phyloP scores from a whole-genome alignment of 2,888 invertebrate genomes.

The Melolontha melolontha region DNA sequence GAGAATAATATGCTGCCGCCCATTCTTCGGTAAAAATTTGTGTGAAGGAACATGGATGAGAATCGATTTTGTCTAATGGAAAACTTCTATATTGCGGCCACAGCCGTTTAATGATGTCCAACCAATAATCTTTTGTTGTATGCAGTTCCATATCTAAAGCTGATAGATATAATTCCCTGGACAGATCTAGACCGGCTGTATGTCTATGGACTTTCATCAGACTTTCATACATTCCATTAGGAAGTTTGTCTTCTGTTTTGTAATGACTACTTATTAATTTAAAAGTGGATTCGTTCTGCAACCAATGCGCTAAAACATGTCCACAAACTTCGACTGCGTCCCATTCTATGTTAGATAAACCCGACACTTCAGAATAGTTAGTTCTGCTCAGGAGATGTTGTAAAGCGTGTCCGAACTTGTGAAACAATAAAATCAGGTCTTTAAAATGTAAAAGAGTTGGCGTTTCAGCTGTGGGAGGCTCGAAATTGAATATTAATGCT shows the following conservation, averaged over 20 bases:
- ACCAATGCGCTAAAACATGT: slow-evolving; percentile 85
- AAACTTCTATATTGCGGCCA: slow-evolving; percentile 87
- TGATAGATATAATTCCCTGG: slow-evolving; percentile 83
- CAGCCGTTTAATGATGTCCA: slow-evolving; percentile 78
- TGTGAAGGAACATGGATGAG: slow-evolving; percentile 87
- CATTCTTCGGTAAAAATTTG: slow-evolving; percentile 87
- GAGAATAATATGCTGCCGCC: slow-evolving; percentile 88
- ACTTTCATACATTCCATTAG: slow-evolving; percentile 74
- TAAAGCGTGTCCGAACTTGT: slow-evolving; percentile 88
- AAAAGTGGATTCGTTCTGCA: slow-evolving; percentile 74
- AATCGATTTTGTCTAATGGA: slow-evolving; percentile 81
- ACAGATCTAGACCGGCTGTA: slow-evolving; percentile 83
- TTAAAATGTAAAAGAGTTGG: slow-evolving; percentile 80
- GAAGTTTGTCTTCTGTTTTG: slow-evolving; percentile 78
- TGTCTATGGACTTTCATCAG: slow-evolving; percentile 76
- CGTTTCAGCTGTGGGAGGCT: slow-evolving; percentile 71
- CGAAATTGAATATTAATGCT: slow-evolving; percentile 87
- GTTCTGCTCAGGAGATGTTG: slow-evolving; percentile 88
- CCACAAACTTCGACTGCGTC: slow-evolving; percentile 89
- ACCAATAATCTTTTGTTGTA: slow-evolving; percentile 83
- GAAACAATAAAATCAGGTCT: slow-evolving; percentile 82
- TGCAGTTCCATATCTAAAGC: slow-evolving; percentile 87
- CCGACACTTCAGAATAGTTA: slow-evolving; percentile 86
- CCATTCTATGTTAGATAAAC: slow-evolving; percentile 91
- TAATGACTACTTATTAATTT: slow-evolving; percentile 79